phyloP scores from a whole-genome alignment of 2,888 invertebrate genomes.

The Thumatha senex region DNA sequence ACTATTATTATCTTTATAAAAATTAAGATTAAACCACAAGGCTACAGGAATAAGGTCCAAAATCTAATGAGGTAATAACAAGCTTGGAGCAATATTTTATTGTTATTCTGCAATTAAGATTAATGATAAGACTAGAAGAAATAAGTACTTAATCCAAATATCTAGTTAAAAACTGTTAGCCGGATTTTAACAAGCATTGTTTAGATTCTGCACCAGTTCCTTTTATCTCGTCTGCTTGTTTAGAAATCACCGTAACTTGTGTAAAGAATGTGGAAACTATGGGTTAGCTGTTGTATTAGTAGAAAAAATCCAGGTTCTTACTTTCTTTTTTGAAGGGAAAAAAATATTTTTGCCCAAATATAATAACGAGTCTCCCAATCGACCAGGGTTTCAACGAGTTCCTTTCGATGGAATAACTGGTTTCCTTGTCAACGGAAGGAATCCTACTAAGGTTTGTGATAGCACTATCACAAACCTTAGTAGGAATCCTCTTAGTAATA shows the following conservation, averaged over 20 bases:
- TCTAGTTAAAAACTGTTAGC: conserved; percentile 60
- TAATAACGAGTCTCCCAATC: no score
- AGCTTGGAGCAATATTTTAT: conserved; percentile 76
- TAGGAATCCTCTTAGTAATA: no score
- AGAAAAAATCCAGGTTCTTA: no score
- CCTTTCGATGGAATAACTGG: no score
- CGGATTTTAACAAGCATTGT: conserved; percentile 35
- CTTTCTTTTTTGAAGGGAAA: no score
- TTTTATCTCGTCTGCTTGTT: not conserved
- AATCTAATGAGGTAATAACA: conserved; percentile 45
- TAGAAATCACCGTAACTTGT: not conserved
- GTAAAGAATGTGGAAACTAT: no score
- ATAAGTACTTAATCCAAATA: conserved; percentile 82
- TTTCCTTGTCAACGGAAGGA: no score
- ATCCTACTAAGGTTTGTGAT: no score
- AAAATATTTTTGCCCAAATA: no score
- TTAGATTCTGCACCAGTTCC: conserved; percentile 32
- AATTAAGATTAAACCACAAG: conserved; percentile 57
- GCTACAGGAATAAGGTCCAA: conserved; percentile 47
- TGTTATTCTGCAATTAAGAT: conserved; percentile 83
- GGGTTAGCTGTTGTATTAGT: no score
- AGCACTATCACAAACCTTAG: no score
- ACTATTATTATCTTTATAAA: conserved; percentile 60
- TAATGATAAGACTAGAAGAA: conserved; percentile 80
- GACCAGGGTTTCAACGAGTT: no score